These are phyloP conservation scores for Meloe dianella DNA, from an alignment of 2,888 invertebrate species.

Conservation along the genomic window DNA sequence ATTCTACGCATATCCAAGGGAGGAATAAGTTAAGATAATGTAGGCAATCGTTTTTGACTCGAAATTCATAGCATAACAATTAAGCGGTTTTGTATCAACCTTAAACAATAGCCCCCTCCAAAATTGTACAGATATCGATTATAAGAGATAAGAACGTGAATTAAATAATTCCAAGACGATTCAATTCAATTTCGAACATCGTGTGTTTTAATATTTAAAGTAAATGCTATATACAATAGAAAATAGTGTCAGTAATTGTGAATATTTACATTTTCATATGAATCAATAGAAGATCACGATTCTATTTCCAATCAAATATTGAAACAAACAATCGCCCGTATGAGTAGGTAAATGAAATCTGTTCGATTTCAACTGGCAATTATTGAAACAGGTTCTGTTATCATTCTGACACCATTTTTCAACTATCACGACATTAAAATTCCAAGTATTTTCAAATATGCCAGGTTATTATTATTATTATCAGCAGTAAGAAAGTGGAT, in stretches of 20 bases:
- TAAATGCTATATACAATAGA: too few species aligned
- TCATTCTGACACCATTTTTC: neutral
- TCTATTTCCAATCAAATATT: conserved; percentile 4
- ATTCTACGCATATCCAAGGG: neutral
- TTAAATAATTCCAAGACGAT: too few species aligned
- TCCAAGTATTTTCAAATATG: neutral
- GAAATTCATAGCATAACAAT: conserved; percentile 4
- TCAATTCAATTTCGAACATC: too few species aligned
- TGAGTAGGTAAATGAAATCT: neutral
- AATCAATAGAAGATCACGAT: neutral
- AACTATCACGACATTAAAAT: neutral
- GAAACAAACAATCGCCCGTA: conserved; percentile 5
- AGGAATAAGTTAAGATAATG: neutral
- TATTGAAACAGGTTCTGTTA: too few species aligned
- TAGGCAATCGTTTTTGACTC: neutral
- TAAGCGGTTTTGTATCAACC: neutral
- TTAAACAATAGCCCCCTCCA: neutral
- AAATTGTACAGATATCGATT: conserved; percentile 20
- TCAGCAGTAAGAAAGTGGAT: neutral
- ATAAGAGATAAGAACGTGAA: too few species aligned
- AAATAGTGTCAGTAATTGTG: neutral
- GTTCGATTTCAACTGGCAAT: too few species aligned
- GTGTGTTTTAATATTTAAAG: too few species aligned
- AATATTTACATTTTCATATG: neutral
- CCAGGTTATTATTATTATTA: neutral